Conservation (phyloP, 2,888 invertebrate genomes). For the Plebejus melissa region DNA sequence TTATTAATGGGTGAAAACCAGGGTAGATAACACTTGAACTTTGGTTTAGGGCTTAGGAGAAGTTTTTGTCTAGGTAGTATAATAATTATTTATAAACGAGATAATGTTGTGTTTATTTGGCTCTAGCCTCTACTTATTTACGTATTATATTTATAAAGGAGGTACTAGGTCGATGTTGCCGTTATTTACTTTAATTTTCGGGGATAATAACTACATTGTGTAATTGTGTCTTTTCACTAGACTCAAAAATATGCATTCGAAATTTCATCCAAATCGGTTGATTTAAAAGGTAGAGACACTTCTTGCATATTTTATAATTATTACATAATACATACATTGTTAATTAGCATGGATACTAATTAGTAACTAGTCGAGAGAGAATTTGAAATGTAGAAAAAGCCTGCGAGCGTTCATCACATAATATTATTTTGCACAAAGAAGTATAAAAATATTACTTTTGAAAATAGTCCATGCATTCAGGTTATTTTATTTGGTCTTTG, state of each 20-base stretch:
- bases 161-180: no score
- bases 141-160: no score
- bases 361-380: background rate
- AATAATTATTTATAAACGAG: background rate
- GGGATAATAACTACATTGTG: no score
- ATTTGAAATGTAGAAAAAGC: background rate
- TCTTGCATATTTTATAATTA: no score
- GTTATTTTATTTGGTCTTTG: background rate
- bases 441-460: background rate
- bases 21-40: background rate
- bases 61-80: background rate
- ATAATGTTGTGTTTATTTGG: background rate
- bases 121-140: no score
- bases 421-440: background rate
- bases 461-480: background rate
- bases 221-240: no score
- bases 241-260: no score
- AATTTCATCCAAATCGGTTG: no score
- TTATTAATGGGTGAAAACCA: background rate
- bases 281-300: no score
- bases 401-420: background rate
- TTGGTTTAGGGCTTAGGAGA: background rate
- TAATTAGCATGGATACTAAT: background rate
- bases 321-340: no score
- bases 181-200: no score